These are phyloP conservation scores for Aspidiotus rigidus DNA, from an alignment of 2,888 invertebrate species.

Conservation along the genomic window DNA sequence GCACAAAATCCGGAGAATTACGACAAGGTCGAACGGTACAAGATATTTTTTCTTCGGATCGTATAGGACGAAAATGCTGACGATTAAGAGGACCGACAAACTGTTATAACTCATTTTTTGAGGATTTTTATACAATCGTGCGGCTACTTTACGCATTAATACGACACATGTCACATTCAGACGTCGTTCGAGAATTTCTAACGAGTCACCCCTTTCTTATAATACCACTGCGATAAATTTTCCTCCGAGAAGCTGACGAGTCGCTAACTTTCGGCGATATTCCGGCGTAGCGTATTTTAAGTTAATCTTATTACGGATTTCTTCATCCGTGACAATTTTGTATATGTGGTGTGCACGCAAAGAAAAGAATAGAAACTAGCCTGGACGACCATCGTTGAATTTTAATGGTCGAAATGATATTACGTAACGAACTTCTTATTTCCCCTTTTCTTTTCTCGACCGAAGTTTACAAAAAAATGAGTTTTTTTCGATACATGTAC, in stretches of 20 bases:
- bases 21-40: too few species aligned
- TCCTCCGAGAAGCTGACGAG: slow-evolving; percentile 8
- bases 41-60: background rate
- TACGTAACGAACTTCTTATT: too few species aligned
- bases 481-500: too few species aligned
- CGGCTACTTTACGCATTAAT: background rate
- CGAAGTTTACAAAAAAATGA: too few species aligned
- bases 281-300: background rate
- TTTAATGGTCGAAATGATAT: too few species aligned
- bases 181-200: slow-evolving; percentile 7
- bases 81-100: too few species aligned
- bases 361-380: too few species aligned
- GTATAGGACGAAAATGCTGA: background rate
- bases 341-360: too few species aligned
- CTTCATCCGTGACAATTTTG: slow-evolving; percentile 4
- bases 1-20: background rate
- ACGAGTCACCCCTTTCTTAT: slow-evolving; percentile 5
- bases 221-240: background rate
- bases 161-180: slow-evolving; percentile 6
- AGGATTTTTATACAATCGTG: background rate
- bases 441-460: too few species aligned
- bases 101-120: background rate
- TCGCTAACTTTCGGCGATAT: slow-evolving; percentile 3
- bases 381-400: too few species aligned
- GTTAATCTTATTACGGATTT: slow-evolving; percentile 7